Conservation (phyloP, 2,113 vertebrate genomes). For the Micronycteris hirsuta region DNA sequence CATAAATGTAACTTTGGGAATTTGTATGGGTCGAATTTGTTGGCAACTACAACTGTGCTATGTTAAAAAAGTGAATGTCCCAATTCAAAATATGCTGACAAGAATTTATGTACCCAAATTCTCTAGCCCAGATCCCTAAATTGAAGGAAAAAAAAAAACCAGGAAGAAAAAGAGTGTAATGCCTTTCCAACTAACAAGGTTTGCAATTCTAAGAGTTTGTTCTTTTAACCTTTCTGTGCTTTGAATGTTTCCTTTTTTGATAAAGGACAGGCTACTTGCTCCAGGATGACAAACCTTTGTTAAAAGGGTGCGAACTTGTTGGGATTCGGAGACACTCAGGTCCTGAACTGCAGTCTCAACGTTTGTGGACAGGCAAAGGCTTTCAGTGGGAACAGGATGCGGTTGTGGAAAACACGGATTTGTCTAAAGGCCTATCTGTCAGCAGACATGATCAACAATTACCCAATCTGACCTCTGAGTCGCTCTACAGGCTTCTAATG, state of each 20-base stretch:
- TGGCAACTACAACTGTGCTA: not conserved
- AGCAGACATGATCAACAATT: not conserved
- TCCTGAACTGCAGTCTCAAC: not conserved
- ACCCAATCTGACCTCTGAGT: not conserved
- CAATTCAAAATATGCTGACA: not conserved
- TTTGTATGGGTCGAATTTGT: not conserved
- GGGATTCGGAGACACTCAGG: not conserved
- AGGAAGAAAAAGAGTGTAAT: not conserved
- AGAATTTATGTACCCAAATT: not conserved
- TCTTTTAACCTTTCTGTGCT: not conserved
- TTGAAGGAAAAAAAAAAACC: not conserved
- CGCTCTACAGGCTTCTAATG: not conserved
- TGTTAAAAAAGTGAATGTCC: not conserved
- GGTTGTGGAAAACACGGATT: not conserved
- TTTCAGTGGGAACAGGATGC: not conserved
- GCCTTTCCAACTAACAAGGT: not conserved
- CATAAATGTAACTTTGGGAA: not conserved
- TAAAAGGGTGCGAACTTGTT: not conserved
- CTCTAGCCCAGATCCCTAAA: not conserved
- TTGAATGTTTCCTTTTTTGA: not conserved
- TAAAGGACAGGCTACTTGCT: not conserved
- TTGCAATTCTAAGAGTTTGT: not conserved
- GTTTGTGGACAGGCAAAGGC: not conserved
- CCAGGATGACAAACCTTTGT: not conserved
- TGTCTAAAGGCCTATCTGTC: not conserved